Base-by-base conservation (phyloP, 2,888 invertebrate species). In the Dione juno region DNA sequence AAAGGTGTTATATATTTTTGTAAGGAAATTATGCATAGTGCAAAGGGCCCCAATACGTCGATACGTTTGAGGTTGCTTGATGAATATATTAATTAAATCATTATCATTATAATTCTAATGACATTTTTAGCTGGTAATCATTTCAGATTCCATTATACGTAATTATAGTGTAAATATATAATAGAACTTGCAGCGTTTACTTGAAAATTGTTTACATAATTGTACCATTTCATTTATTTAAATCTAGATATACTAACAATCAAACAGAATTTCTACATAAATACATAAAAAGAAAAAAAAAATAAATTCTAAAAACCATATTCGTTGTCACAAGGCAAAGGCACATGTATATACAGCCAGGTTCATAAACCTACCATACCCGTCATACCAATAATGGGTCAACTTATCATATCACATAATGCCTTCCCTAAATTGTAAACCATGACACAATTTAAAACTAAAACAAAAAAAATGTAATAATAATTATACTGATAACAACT, bases 351-450 rank as follows among this genome's bases (percentile, higher is more conserved):
- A 45, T 8, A n/a, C 11, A n/a, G n/a, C n/a, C 57, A 50, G 16
- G 65, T 53, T 43, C 69, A 77, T 65, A 67, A 59, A 66, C 59
- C 57, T 19, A 86, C n/a, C n/a, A n/a, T n/a, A n/a, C 61, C 41
- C 11, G 35, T n/a, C 43, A 7, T 10, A 16, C n/a, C 28, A 67
- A 45, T 52, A 61, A 16, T 53, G 19, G 35, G 9, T n/a, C 61
- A 19, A 41, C 16, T 13, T 43, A 16, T 59, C 41, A 40, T 67
- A 67, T 67, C 59, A 11, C 16, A 52, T 19, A 28, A 61, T 14
- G 59, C 28, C 43, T 53, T 45, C 61, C 59, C 59, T 61, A 53
- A 43, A 85, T 81, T 81, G 79, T 77, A 75, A 70, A 68, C 53
- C 69, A 35, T 67, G 67, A 67, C 67, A 61, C 61, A 53, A 61